phyloP scores from a whole-genome alignment of 1,140 invertebrate species.

The Orchesella cincta region DNA sequence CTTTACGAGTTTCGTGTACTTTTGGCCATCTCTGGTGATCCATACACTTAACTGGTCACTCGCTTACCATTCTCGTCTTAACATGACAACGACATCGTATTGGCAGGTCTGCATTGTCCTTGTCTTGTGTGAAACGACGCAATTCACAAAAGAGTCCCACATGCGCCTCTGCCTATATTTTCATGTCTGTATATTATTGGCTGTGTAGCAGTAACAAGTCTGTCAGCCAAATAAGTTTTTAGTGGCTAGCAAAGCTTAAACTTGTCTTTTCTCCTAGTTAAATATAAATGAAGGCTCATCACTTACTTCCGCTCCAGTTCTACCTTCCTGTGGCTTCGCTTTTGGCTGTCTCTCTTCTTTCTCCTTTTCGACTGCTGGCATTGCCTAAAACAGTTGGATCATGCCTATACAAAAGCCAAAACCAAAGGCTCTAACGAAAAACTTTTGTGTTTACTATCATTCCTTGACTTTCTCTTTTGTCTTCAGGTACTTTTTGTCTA shows the following conservation, averaged over 20 bases:
- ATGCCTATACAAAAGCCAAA: not conserved
- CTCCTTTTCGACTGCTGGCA: not conserved
- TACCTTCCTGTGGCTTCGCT: too few species aligned
- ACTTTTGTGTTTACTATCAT: not conserved
- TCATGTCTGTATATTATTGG: too few species aligned
- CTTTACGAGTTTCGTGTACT: too few species aligned
- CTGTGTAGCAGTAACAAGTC: too few species aligned
- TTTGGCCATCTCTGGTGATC: too few species aligned
- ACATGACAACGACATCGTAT: not conserved
- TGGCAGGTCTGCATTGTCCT: not conserved
- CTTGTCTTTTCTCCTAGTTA: conserved; percentile 20
- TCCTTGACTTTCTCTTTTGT: not conserved
- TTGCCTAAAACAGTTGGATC: not conserved
- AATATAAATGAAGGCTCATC: conserved; percentile 29
- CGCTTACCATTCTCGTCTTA: too few species aligned
- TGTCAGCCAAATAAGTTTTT: not conserved
- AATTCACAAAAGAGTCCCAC: not conserved
- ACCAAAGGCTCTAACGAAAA: not conserved
- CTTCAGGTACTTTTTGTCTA: not conserved
- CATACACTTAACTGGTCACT: too few species aligned
- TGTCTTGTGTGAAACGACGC: not conserved
- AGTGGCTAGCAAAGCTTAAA: conserved; percentile 18
- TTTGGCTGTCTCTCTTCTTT: not conserved
- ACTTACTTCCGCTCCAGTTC: conserved; percentile 28
- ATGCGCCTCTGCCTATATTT: too few species aligned